Percentiles rank a stretch among this genome's conserved stretches.
Evolutionary conservation across 2,113 vertebrate genomes (phyloP).

Genomic region (Alethe diademata): DNA sequence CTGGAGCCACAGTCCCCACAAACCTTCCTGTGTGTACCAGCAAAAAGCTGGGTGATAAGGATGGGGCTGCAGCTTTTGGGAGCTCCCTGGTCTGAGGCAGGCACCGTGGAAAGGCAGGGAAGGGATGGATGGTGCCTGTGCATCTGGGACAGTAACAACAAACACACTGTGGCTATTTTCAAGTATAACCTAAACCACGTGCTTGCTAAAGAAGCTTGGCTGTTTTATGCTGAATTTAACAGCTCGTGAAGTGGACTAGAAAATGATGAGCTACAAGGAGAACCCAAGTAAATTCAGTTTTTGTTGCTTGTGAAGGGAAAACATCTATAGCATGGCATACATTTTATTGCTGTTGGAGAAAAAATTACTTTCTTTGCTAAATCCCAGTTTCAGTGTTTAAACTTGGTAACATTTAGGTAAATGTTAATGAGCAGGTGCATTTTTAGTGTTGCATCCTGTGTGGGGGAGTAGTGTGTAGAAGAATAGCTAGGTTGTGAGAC

Average conservation of each 20-base stretch:
- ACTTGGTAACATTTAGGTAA: neutral
- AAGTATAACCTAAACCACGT: neutral
- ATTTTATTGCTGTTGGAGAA: neutral
- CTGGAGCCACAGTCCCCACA: neutral
- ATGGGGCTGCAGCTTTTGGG: accelerated
- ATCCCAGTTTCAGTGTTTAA: neutral
- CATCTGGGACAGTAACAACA: accelerated
- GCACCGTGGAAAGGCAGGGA: neutral
- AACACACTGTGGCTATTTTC: neutral
- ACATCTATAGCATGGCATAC: neutral
- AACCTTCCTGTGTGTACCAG: accelerated
- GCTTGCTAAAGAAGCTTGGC: neutral
- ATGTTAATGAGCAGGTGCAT: neutral
- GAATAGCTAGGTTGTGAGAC: neutral
- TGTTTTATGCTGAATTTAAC: neutral
- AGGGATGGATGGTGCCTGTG: neutral
- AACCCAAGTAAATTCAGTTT: neutral
- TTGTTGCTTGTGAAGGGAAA: neutral
- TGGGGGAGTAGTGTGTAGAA: neutral
- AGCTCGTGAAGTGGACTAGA: neutral
- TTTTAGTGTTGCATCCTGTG: neutral
- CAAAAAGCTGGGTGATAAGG: accelerated
- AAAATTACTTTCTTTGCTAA: neutral
- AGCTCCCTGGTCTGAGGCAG: accelerated
- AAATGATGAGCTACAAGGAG: neutral